Conservation (phyloP, 2,888 invertebrate species). For the Nomada ferruginata region DNA sequence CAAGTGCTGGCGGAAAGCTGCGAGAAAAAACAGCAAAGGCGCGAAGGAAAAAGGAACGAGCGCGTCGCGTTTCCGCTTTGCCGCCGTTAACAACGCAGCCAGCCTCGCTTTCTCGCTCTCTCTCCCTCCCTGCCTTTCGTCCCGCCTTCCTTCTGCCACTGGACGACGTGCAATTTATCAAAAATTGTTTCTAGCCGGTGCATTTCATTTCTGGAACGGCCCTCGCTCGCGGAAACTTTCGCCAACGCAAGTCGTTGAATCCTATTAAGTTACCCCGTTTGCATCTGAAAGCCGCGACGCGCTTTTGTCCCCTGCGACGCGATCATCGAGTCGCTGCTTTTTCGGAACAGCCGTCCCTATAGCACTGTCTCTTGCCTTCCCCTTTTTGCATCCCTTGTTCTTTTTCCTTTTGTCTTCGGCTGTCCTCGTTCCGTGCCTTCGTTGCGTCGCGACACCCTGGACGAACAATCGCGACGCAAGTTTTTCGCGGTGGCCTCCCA, state of each 20-base stretch:
- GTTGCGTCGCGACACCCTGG: background rate
- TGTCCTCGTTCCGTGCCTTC: background rate
- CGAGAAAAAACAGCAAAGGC: slow-evolving; percentile 16
- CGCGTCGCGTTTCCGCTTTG: slow-evolving; percentile 32
- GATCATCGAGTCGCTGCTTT: slow-evolving; percentile 13
- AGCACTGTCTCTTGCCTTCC: background rate
- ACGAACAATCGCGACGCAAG: slow-evolving; percentile 2
- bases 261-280: slow-evolving; percentile 45
- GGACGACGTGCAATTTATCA: slow-evolving; percentile 35
- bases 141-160: background rate
- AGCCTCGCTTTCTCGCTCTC: background rate
- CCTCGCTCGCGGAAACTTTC: slow-evolving; percentile 15
- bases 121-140: no score
- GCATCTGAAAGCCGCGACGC: slow-evolving; percentile 29
- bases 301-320: slow-evolving; percentile 16
- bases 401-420: background rate
- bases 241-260: slow-evolving; percentile 39
- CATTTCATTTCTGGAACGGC: slow-evolving; percentile 34
- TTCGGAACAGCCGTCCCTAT: background rate
- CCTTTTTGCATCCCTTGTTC: background rate
- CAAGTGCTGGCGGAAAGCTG: background rate
- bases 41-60: slow-evolving; percentile 17
- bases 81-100: slow-evolving; percentile 17
- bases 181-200: slow-evolving; percentile 53
- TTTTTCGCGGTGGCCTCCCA: background rate